A percentile compares a stretch with the other conserved stretches of the same genome.
phyloP scores from a whole-genome alignment of 2,888 invertebrate species.

The Apoderus coryli region DNA sequence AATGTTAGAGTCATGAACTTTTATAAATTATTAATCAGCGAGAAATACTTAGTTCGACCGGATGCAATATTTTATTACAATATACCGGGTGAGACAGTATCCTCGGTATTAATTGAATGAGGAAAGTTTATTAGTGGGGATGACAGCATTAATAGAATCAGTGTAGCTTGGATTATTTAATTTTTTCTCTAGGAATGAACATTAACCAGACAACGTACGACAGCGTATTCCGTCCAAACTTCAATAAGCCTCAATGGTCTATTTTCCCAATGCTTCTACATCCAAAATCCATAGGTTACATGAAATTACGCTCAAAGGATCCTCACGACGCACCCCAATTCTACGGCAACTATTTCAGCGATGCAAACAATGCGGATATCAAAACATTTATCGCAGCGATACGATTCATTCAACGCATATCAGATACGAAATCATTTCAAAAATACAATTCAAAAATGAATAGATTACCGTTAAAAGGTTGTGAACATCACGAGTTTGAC shows the following conservation, averaged over 20 bases:
- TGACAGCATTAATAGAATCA: too few relatives aligned
- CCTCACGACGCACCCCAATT: conserved; percentile 45
- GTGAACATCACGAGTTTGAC: conserved; percentile 36
- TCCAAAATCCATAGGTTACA: conserved; percentile 37
- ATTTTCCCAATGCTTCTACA: conserved; percentile 43
- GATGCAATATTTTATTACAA: too few relatives aligned
- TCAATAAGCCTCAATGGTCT: conserved; percentile 34
- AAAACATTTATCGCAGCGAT: conserved; percentile 40
- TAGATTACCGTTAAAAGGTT: conserved; percentile 39
- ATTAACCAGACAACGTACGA: conserved; percentile 23
- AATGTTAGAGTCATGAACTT: too few relatives aligned
- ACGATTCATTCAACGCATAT: conserved; percentile 33
- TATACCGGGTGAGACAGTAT: too few relatives aligned
- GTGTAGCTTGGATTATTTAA: too few relatives aligned
- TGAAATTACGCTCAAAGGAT: conserved; percentile 37
- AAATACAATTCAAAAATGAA: conserved; percentile 44
- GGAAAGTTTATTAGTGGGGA: too few relatives aligned
- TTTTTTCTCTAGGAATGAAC: conserved; percentile 15
- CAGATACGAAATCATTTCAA: conserved; percentile 35
- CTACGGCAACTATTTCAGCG: conserved; percentile 35
- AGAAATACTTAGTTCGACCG: too few relatives aligned
- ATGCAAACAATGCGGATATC: conserved; percentile 32
- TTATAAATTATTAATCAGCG: too few relatives aligned
- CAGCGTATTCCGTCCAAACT: conserved; percentile 29
- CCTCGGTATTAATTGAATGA: too few relatives aligned